A percentile compares a stretch with the other conserved stretches of the same genome.
These are phyloP conservation scores for Phalacrocorax pelagicus DNA, from an alignment of 2,113 vertebrate genomes.

Conservation along the genomic window DNA sequence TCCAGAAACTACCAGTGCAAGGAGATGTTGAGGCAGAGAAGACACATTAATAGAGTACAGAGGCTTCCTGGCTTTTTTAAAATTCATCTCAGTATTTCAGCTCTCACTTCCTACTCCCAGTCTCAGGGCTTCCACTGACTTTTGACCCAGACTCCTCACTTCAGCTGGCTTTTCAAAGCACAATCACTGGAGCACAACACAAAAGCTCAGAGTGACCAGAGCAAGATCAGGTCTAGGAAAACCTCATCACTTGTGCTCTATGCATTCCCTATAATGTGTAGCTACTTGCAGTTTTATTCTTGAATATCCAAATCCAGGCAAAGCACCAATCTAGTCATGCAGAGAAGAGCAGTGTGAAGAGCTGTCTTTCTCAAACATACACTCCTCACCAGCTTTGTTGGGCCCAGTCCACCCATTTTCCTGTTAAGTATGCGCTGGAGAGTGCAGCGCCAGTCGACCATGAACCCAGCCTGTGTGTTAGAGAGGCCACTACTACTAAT, in stretches of 20 bases:
- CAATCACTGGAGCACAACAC: not conserved
- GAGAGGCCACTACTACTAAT: not conserved
- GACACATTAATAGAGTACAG: not conserved
- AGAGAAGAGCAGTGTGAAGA: not conserved
- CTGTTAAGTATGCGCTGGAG: not conserved
- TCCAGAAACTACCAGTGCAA: not conserved
- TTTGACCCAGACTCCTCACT: not conserved
- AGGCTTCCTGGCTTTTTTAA: not conserved
- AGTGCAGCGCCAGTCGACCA: rapidly evolving
- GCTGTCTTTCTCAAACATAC: not conserved
- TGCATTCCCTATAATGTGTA: not conserved
- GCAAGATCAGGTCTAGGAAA: not conserved
- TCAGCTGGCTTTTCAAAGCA: not conserved
- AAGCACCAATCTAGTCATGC: not conserved
- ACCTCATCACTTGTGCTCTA: not conserved
- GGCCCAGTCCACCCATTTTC: not conserved
- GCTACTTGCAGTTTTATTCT: not conserved
- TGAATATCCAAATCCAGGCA: not conserved
- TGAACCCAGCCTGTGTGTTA: not conserved
- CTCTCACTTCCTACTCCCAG: not conserved
- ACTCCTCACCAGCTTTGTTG: not conserved
- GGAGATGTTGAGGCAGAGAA: not conserved
- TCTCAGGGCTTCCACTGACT: not conserved
- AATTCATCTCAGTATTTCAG: not conserved
- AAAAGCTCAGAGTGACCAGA: not conserved